Evolutionary conservation across 2,797 vertebrate species (phyloP).

Genomic region (Eidolon dupreanum): DNA sequence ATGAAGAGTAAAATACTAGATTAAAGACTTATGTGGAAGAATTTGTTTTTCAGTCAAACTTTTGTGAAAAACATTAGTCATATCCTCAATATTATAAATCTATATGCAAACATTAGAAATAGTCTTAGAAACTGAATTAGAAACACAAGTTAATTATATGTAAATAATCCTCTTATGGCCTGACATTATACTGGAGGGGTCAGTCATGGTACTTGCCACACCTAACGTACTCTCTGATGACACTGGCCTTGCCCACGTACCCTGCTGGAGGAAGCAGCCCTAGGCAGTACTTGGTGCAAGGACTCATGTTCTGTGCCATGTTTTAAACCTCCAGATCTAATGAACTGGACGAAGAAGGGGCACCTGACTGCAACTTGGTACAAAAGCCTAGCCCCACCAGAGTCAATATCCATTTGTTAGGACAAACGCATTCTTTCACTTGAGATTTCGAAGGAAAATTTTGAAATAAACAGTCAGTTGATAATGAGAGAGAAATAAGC

Average conservation of each 20-base stretch:
- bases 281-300: neutral
- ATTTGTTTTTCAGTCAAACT: neutral
- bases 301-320: neutral
- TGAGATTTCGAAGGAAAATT: neutral
- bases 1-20: conserved; percentile 3
- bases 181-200: neutral
- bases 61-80: neutral
- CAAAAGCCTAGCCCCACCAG: neutral
- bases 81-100: neutral
- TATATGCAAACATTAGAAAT: neutral
- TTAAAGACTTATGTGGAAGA: neutral
- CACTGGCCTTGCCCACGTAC: neutral
- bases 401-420: neutral
- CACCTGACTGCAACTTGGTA: neutral
- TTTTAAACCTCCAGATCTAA: neutral
- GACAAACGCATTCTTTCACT: neutral
- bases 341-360: neutral
- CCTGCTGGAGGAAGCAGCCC: neutral
- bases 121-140: neutral
- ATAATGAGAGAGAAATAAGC: neutral
- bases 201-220: neutral
- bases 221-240: neutral
- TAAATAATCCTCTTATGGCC: neutral
- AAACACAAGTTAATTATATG: neutral
- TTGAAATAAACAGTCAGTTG: neutral